Percentiles rank a stretch among this genome's conserved stretches.
Conservation (phyloP, 1,140 invertebrate species). For the Sipha flava region DNA sequence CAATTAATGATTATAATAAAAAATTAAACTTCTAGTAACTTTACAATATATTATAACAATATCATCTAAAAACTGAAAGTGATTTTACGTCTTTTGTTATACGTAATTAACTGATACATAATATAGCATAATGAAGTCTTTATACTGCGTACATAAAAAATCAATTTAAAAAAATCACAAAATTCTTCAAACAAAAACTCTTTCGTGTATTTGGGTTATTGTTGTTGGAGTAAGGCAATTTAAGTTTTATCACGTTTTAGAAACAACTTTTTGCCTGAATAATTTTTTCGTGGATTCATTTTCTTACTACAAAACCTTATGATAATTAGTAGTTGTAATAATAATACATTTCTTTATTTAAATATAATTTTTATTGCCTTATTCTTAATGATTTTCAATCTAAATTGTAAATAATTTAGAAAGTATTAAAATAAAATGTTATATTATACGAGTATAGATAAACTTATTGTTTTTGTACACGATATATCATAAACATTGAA, state of each 20-base stretch:
- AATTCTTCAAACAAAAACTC: neutral
- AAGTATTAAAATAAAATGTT: too few species aligned
- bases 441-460: too few species aligned
- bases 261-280: neutral
- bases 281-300: neutral
- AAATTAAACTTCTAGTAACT: neutral
- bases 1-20: neutral
- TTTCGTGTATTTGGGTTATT: neutral
- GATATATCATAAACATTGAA: too few species aligned
- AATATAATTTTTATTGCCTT: too few species aligned
- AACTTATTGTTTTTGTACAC: too few species aligned
- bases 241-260: neutral
- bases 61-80: neutral
- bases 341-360: too few species aligned
- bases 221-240: neutral
- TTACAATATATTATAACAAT: neutral
- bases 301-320: neutral
- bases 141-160: neutral
- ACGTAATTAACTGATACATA: conserved; percentile 1
- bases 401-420: too few species aligned
- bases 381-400: too few species aligned
- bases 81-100: neutral
- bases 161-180: neutral
- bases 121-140: neutral
- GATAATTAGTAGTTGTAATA: neutral